These are phyloP conservation scores for Ormyrus pomaceus DNA, from an alignment of 2,888 invertebrate genomes.

Conservation along the genomic window DNA sequence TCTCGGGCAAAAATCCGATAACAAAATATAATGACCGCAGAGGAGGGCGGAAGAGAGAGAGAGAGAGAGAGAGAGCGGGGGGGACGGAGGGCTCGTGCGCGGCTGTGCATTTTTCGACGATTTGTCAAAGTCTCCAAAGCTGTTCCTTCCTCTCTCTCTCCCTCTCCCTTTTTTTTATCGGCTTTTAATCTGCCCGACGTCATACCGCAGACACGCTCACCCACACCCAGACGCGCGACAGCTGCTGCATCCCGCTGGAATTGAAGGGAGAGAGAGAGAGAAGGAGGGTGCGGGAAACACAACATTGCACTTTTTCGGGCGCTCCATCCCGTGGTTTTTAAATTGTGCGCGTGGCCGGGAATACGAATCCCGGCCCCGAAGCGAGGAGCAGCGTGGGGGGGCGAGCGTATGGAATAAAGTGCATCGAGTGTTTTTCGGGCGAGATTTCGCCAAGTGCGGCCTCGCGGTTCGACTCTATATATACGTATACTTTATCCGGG, in stretches of 20 bases:
- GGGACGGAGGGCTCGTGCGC: not conserved
- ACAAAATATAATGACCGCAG: not conserved
- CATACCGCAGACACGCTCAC: conserved; percentile 61
- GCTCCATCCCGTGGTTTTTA: conserved; percentile 30
- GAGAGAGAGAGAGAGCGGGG: conserved; percentile 4
- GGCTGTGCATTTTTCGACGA: conserved; percentile 59
- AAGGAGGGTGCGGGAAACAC: conserved; percentile 53
- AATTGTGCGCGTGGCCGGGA: conserved; percentile 37
- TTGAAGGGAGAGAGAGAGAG: conserved; percentile 26
- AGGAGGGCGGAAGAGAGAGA: not conserved
- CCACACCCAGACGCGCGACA: conserved; percentile 16
- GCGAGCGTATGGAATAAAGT: not conserved
- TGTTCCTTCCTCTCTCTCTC: conserved; percentile 54
- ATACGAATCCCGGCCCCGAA: conserved; percentile 16
- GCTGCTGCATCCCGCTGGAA: conserved; percentile 17
- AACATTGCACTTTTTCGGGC: conserved; percentile 63
- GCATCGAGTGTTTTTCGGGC: not conserved
- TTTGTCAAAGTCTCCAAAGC: conserved; percentile 52
- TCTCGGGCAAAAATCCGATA: not conserved
- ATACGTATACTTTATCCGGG: too few species aligned
- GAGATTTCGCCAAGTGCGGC: too few species aligned
- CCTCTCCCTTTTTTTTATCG: conserved; percentile 67
- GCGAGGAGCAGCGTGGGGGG: not conserved
- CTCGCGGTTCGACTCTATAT: too few species aligned
- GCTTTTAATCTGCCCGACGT: conserved; percentile 72